A percentile compares a stretch with the other conserved stretches of the same genome.
phyloP scores from a whole-genome alignment of 2,797 vertebrate genomes.

The Scolopax bukidnonensis region DNA sequence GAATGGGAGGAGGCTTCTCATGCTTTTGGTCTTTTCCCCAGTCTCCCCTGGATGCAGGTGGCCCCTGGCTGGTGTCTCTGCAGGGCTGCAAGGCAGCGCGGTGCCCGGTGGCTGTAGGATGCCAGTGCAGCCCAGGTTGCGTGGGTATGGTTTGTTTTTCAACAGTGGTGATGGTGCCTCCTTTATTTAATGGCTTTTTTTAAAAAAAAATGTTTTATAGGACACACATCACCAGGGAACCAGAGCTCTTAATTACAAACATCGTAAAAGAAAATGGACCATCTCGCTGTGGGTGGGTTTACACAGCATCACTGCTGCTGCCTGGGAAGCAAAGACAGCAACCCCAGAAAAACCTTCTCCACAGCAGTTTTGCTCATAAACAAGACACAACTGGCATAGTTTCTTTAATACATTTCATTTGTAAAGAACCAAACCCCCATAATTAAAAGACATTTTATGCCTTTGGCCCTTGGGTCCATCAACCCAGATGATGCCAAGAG shows the following conservation, averaged over 20 bases:
- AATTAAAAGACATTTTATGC: background rate
- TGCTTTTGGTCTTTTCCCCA: background rate
- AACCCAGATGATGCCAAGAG: background rate
- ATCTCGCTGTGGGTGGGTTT: background rate
- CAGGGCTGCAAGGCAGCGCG: accelerated
- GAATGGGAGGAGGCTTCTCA: accelerated
- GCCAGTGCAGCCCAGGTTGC: background rate
- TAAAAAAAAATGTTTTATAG: background rate
- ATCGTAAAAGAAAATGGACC: background rate
- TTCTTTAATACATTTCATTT: background rate
- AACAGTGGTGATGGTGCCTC: background rate
- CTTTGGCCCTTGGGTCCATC: background rate
- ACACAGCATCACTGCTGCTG: background rate
- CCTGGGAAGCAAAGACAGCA: background rate
- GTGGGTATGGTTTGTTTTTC: background rate
- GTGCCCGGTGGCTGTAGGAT: accelerated
- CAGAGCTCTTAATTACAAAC: background rate
- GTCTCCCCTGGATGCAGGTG: background rate
- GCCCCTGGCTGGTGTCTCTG: background rate
- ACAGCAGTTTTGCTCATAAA: background rate
- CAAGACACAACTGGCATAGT: background rate
- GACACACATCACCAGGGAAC: background rate
- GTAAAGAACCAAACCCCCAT: background rate
- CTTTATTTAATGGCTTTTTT: background rate
- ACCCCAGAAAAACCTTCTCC: background rate